Percentiles rank a stretch among this genome's conserved stretches.
phyloP scores from a whole-genome alignment of 2,113 vertebrate species.

The Pyxicephalus adspersus region DNA sequence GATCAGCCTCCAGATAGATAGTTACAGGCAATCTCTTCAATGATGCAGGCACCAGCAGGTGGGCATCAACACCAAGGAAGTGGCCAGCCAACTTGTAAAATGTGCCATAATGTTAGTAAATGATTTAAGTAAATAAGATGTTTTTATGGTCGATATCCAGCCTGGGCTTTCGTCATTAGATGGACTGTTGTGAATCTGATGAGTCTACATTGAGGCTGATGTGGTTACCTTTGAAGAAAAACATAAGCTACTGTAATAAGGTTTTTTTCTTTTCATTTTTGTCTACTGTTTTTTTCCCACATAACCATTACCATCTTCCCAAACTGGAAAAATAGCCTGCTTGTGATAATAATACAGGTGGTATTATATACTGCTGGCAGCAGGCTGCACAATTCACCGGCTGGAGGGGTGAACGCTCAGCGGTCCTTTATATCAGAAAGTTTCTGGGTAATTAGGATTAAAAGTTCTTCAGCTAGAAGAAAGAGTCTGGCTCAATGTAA shows the following conservation, averaged over 20 bases:
- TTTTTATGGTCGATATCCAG: conserved; percentile 37
- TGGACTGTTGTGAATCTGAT: conserved; percentile 51
- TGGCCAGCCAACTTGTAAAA: conserved; percentile 40
- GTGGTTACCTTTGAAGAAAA: conserved; percentile 46
- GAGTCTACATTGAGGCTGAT: conserved; percentile 39
- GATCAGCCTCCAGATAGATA: conserved; percentile 57
- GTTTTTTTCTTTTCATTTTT: conserved; percentile 24
- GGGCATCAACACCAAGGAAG: conserved; percentile 28
- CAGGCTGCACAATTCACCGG: conserved; percentile 5
- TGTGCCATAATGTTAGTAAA: conserved; percentile 50
- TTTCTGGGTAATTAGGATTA: conserved; percentile 16
- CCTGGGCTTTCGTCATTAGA: conserved; percentile 38
- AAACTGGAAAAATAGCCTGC: conserved; percentile 32
- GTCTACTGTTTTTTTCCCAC: too few relatives aligned
- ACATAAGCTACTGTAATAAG: conserved; percentile 43
- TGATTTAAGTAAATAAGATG: conserved; percentile 53
- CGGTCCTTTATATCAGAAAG: background rate
- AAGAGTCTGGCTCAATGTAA: background rate
- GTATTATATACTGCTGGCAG: conserved; percentile 23
- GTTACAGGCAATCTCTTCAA: conserved; percentile 52
- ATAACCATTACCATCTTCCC: conserved; percentile 39
- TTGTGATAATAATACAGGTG: conserved; percentile 53
- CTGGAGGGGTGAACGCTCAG: background rate
- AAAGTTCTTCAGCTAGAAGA: conserved; percentile 28
- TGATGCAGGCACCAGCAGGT: conserved; percentile 19